Percentiles rank a stretch among this genome's conserved stretches.
Conservation (phyloP, 2,888 invertebrate genomes). For the Altica lythri region DNA sequence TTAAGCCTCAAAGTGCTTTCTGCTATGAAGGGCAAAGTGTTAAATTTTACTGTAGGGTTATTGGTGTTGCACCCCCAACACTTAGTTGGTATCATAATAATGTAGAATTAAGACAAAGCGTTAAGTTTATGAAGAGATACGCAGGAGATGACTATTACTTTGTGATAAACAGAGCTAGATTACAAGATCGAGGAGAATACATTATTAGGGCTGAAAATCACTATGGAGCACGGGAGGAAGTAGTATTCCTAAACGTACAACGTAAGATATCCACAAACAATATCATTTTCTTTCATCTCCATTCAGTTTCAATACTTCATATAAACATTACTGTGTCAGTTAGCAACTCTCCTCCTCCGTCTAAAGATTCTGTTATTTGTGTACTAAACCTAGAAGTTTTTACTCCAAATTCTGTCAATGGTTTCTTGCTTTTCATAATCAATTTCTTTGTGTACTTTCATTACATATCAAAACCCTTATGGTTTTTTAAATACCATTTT, state of each 20-base stretch:
- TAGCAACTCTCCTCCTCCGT: too few species aligned
- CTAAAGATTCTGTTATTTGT: too few species aligned
- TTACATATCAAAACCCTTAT: too few species aligned
- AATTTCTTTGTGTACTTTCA: too few species aligned
- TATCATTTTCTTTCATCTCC: background rate
- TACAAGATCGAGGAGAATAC: constrained; percentile 97
- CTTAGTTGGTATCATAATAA: constrained; percentile 96
- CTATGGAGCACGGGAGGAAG: constrained; percentile 94
- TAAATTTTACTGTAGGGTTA: constrained; percentile 95
- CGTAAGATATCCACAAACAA: constrained; percentile 64
- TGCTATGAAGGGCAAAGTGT: constrained; percentile 97
- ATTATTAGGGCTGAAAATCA: constrained; percentile 96
- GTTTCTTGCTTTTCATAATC: too few species aligned
- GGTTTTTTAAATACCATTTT: too few species aligned
- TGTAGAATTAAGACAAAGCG: constrained; percentile 91
- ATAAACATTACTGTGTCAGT: too few species aligned
- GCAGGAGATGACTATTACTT: constrained; percentile 96
- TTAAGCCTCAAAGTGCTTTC: constrained; percentile 93
- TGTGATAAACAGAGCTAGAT: constrained; percentile 92
- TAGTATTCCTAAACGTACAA: constrained; percentile 95
- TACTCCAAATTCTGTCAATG: too few species aligned
- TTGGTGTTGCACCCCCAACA: constrained; percentile 91
- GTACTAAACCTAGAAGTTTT: too few species aligned
- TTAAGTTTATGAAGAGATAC: constrained; percentile 99
- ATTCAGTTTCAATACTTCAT: background rate